Evolutionary conservation across 2,113 vertebrate genomes (phyloP).

Genomic region (Eurypyga helias): DNA sequence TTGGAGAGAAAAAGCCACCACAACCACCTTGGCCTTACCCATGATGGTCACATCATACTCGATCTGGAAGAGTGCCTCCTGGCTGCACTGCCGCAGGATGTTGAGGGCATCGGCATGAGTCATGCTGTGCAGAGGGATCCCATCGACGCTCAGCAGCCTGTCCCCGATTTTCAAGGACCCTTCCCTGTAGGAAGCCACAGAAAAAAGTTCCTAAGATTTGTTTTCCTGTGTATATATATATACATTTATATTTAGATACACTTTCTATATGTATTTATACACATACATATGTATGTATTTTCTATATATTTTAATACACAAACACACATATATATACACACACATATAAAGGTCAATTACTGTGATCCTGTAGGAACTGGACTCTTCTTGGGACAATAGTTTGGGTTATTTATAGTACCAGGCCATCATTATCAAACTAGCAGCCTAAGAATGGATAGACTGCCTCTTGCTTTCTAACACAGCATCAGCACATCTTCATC

Average conservation of each 20-base stretch:
- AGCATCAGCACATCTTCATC: not conserved
- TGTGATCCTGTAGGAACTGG: not conserved
- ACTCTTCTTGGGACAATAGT: not conserved
- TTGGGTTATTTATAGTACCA: constrained; percentile 30
- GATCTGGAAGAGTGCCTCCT: constrained; percentile 94
- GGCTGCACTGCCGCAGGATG: constrained; percentile 89
- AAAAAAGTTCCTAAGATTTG: not conserved
- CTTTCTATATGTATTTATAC: not conserved
- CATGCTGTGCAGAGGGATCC: constrained; percentile 89
- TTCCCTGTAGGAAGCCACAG: constrained; percentile 79
- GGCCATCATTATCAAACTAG: not conserved
- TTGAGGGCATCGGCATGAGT: constrained; percentile 89
- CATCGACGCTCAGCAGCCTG: constrained; percentile 90
- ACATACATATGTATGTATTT: not conserved
- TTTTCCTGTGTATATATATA: not conserved
- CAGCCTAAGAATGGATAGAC: not conserved
- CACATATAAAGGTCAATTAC: not conserved
- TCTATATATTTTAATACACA: not conserved
- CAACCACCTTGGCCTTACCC: constrained; percentile 81
- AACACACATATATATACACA: fast-evolving
- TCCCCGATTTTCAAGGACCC: constrained; percentile 93
- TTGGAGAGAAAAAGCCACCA: not conserved
- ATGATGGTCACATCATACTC: constrained; percentile 94
- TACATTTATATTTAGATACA: not conserved
- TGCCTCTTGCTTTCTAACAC: not conserved